Conservation (phyloP, 2,113 vertebrate species). For the Thomomys bottae region DNA sequence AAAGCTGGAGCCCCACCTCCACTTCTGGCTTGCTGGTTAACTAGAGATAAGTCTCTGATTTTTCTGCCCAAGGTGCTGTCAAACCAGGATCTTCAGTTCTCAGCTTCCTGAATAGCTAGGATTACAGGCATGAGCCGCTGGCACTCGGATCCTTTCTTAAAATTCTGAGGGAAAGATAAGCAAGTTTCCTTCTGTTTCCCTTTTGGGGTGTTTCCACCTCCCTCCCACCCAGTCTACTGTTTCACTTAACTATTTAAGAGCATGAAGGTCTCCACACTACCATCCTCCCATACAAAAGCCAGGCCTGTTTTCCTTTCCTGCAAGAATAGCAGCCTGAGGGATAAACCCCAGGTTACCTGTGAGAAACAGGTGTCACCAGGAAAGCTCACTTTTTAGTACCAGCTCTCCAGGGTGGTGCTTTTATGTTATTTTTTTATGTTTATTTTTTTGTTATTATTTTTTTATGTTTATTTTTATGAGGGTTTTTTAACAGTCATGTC, state of each 20-base stretch:
- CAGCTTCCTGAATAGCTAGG: no score
- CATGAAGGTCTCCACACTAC: background rate
- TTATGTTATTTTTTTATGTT: background rate
- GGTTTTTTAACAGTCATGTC: background rate
- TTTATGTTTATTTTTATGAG: constrained; percentile 16
- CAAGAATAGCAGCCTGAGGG: background rate
- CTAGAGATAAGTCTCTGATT: no score
- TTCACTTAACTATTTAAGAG: background rate
- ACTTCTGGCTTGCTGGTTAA: no score
- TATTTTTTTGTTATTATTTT: no score
- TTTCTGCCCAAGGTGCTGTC: no score
- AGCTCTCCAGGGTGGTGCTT: background rate
- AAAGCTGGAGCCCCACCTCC: no score
- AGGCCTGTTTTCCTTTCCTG: background rate
- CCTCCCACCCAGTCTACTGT: background rate
- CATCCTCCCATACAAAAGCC: background rate
- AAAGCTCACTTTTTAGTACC: background rate
- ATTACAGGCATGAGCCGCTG: no score
- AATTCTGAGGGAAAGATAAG: background rate
- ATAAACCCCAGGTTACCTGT: background rate
- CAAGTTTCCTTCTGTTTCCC: background rate
- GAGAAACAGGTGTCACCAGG: background rate
- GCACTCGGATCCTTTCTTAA: no score
- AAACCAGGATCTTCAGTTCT: no score
- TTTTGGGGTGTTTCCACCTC: background rate